Conservation (phyloP, 2,797 vertebrate species). For the Sebastolobus alascanus region DNA sequence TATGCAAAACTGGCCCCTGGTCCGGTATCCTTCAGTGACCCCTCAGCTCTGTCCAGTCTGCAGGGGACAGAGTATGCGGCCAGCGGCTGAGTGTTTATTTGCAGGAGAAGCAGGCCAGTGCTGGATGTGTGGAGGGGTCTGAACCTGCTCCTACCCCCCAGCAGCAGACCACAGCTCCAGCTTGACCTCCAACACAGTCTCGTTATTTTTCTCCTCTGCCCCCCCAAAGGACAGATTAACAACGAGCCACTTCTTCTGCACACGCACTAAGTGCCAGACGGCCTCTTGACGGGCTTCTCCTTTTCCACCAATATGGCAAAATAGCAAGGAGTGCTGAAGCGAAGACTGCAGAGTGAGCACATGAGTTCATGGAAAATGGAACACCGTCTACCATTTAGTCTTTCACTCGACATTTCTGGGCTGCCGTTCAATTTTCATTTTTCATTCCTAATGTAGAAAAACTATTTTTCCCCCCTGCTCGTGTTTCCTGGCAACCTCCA, state of each 20-base stretch:
- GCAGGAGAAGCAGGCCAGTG: conserved; percentile 54
- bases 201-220: conserved; percentile 45
- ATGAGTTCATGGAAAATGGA: conserved; percentile 90
- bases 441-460: conserved; percentile 87
- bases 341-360: conserved; percentile 74
- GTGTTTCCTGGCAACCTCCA: conserved; percentile 85
- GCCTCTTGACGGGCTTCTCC: conserved; percentile 58
- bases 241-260: conserved; percentile 58
- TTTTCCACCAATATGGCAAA: conserved; percentile 60
- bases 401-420: conserved; percentile 86
- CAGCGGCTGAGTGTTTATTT: conserved; percentile 66
- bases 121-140: conserved; percentile 26
- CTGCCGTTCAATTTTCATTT: conserved; percentile 79
- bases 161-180: conserved; percentile 48
- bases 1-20: not conserved
- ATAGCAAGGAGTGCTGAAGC: conserved; percentile 47
- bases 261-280: conserved; percentile 28
- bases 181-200: conserved; percentile 63
- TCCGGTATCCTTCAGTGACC: conserved; percentile 63
- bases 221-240: conserved; percentile 59
- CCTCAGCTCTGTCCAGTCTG: conserved; percentile 26
- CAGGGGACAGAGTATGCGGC: conserved; percentile 21
- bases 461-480: conserved; percentile 85
- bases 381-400: conserved; percentile 85
- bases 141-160: conserved; percentile 45